Percentiles rank a stretch among this genome's conserved stretches.
Conservation (phyloP, 2,113 vertebrate species). For the Zosterops japonicus region DNA sequence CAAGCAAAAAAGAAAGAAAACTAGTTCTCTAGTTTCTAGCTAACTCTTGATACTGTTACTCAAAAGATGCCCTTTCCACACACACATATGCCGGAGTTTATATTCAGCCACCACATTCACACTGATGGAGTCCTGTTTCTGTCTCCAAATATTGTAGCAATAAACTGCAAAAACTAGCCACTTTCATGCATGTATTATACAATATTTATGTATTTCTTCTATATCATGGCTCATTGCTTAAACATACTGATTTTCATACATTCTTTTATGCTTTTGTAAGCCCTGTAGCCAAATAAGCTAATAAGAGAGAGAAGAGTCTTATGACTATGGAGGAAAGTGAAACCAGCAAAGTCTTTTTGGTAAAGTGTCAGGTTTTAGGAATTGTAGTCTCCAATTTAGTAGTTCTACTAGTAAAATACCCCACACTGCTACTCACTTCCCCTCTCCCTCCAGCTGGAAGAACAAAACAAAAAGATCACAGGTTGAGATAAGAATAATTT, state of each 20-base stretch:
- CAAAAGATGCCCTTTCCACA: not conserved
- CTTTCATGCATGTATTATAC: not conserved
- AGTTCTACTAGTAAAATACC: not conserved
- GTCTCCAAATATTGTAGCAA: not conserved
- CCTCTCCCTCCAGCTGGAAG: not conserved
- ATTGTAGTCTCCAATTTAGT: not conserved
- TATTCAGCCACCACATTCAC: not conserved
- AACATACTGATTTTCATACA: not conserved
- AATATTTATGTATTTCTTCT: not conserved
- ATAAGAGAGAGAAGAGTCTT: not conserved
- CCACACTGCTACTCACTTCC: not conserved
- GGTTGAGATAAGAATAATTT: not conserved
- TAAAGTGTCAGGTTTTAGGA: not conserved
- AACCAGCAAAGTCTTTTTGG: not conserved
- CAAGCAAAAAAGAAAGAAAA: not conserved
- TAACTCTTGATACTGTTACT: not conserved
- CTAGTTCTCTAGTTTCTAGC: not conserved
- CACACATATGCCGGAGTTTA: fast-evolving
- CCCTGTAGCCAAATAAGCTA: not conserved
- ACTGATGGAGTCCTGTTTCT: not conserved
- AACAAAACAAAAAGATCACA: not conserved
- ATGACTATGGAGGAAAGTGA: not conserved
- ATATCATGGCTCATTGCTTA: not conserved
- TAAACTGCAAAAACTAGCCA: not conserved
- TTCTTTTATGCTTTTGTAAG: not conserved